Percentiles rank a stretch among this genome's conserved stretches.
These are phyloP conservation scores for Enteromius afrohamiltoni DNA, from an alignment of 2,797 vertebrate genomes.

Conservation along the genomic window DNA sequence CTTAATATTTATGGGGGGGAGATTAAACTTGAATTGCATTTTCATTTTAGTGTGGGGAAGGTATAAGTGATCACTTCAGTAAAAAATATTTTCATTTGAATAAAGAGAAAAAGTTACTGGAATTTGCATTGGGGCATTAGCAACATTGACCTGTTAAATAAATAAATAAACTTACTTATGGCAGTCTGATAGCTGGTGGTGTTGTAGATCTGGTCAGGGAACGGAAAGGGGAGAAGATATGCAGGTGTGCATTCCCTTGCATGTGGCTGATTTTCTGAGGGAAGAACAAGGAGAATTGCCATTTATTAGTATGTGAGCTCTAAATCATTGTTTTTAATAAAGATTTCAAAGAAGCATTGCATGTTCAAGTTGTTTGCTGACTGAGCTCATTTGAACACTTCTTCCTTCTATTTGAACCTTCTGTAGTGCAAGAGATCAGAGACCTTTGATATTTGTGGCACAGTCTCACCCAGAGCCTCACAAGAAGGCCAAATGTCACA, in stretches of 20 bases:
- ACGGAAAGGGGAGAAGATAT: slow-evolving; percentile 91
- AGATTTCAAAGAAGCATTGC: background rate
- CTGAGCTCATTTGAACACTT: background rate
- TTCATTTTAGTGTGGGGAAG: background rate
- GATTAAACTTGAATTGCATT: background rate
- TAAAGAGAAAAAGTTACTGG: background rate
- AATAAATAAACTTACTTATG: slow-evolving; percentile 83
- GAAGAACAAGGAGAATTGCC: slow-evolving; percentile 51
- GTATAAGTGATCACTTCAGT: background rate
- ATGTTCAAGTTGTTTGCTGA: background rate
- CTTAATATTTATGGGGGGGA: background rate
- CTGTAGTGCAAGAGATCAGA: slow-evolving; percentile 12
- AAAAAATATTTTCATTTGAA: background rate
- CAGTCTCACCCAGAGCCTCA: background rate
- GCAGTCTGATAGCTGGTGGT: slow-evolving; percentile 87
- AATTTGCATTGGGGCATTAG: background rate
- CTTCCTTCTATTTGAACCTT: background rate
- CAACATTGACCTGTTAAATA: background rate
- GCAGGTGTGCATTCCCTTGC: slow-evolving; percentile 87
- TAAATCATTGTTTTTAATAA: background rate
- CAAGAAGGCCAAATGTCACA: background rate
- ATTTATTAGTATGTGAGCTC: background rate
- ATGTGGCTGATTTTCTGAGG: slow-evolving; percentile 85
- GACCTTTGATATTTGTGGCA: slow-evolving; percentile 1
- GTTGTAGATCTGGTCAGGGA: slow-evolving; percentile 83